Conservation (phyloP, 1,140 invertebrate species). For the Calosoma granatense region DNA sequence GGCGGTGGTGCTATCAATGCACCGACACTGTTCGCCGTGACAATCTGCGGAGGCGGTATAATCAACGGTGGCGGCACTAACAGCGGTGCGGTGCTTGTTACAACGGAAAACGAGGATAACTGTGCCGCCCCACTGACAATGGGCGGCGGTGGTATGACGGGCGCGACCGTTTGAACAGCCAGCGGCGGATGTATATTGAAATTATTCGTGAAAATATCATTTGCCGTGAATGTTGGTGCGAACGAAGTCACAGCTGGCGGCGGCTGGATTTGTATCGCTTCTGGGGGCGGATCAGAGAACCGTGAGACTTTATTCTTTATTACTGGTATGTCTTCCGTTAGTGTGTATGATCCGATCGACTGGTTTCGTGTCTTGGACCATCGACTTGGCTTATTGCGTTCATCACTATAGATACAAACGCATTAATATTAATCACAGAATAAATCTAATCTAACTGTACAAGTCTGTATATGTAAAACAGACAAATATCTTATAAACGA, state of each 20-base stretch:
- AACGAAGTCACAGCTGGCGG: not conserved
- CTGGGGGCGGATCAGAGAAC: not conserved
- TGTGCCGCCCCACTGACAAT: not conserved
- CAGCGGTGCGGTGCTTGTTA: constrained; percentile 18
- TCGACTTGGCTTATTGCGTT: constrained; percentile 27
- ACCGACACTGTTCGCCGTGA: constrained; percentile 19
- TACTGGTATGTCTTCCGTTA: not conserved
- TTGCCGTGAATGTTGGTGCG: not conserved
- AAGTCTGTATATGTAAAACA: too few relatives aligned
- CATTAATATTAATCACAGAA: too few relatives aligned
- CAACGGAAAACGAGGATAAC: constrained; percentile 1
- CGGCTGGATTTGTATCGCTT: not conserved
- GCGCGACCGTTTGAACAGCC: not conserved
- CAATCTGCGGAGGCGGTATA: constrained; percentile 30
- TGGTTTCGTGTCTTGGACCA: constrained; percentile 16
- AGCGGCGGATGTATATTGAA: not conserved
- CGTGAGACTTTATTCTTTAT: not conserved
- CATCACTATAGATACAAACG: constrained; percentile 21
- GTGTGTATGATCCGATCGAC: not conserved
- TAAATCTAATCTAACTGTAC: too few relatives aligned
- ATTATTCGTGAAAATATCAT: constrained; percentile 1
- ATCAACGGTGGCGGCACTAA: constrained; percentile 26
- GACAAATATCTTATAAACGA: constrained; percentile 1
- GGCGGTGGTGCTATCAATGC: constrained; percentile 21
- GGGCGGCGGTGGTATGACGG: not conserved